Base-by-base conservation (phyloP, 2,888 invertebrate genomes). In the Oscheius sp. region DNA sequence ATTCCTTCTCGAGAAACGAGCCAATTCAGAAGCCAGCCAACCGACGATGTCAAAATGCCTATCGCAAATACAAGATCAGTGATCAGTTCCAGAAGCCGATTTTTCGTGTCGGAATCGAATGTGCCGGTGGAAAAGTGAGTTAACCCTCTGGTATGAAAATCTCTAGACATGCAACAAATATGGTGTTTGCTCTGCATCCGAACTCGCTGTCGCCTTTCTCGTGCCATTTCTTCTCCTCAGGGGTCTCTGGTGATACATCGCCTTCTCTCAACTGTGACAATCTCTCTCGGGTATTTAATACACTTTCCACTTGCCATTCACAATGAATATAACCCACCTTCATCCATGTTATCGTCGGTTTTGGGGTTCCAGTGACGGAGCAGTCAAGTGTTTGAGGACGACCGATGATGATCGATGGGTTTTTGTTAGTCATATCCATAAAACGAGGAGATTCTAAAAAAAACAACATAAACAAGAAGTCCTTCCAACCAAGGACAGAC, bases 311-410 rank as follows among this genome's bases (percentile, higher is more conserved):
- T 47, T 47, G 47, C 47, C 47, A 20, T 41, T 41, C 20, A 50
- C 54, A 54, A 54, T 54, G 36, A 51, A 54, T 54, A 33, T 36
- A 17, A 49, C 73, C 66, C 28, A 87, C 86, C 82, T 87, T 86
- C 1, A 82, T 74, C 91, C 91, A 91, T 1, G 78, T 78, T 2
- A 90, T 83, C 0, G 78, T 73, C 0, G 91, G 90, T 0, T 76
- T 47, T 0, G 91, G 91, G 0, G 86, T 82, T 0, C 90, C 91
- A 4, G 74, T 74, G 0, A 88, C 89, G 0, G 83, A 74, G 84
- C 91, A 91, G 0, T 89, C 88, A 17, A 91, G 82, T 49, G 88
- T 86, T 2, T 90, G 88, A 9, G 89, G 78, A 59, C 89, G 87
- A 0, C 90, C 90, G 83, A 90, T 89, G 45, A 86, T 74, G 30